phyloP scores from a whole-genome alignment of 1,140 invertebrate species.

The Amyelois transitella region DNA sequence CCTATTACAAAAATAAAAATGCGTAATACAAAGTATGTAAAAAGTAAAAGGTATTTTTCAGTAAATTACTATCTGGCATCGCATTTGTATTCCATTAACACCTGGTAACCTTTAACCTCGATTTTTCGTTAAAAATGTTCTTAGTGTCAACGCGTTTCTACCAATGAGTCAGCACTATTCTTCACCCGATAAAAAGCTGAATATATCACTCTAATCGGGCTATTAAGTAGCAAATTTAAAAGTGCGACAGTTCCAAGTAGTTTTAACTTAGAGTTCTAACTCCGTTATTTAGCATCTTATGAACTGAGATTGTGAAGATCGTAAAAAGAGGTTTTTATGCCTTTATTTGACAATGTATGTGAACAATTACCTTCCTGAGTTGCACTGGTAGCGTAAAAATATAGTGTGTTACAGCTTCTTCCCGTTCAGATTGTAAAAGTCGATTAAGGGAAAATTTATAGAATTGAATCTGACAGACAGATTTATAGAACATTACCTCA shows the following conservation, averaged over 20 bases:
- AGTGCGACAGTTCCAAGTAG: not conserved
- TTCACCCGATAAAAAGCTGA: not conserved
- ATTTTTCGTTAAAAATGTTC: not conserved
- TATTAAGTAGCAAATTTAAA: not conserved
- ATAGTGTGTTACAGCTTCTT: too few species aligned
- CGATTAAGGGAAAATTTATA: not conserved
- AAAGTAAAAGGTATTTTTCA: too few species aligned
- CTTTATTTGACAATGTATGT: too few species aligned
- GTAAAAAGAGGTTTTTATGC: not conserved
- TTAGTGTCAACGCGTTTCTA: not conserved
- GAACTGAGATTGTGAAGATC: not conserved
- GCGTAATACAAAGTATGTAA: too few species aligned
- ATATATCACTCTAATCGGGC: not conserved
- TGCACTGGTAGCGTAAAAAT: too few species aligned
- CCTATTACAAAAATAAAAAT: too few species aligned
- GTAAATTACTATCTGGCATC: too few species aligned
- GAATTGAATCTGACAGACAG: not conserved
- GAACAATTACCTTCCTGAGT: too few species aligned
- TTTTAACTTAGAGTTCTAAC: not conserved
- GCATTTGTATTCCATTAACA: too few species aligned
- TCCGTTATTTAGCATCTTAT: not conserved
- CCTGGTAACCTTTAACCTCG: not conserved
- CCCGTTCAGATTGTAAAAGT: too few species aligned
- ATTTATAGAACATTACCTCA: not conserved
- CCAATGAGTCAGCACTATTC: not conserved